Percentiles rank a stretch among this genome's conserved stretches.
These are phyloP conservation scores for Drosophila mimetica DNA, from an alignment of 2,888 invertebrate species.

Conservation along the genomic window DNA sequence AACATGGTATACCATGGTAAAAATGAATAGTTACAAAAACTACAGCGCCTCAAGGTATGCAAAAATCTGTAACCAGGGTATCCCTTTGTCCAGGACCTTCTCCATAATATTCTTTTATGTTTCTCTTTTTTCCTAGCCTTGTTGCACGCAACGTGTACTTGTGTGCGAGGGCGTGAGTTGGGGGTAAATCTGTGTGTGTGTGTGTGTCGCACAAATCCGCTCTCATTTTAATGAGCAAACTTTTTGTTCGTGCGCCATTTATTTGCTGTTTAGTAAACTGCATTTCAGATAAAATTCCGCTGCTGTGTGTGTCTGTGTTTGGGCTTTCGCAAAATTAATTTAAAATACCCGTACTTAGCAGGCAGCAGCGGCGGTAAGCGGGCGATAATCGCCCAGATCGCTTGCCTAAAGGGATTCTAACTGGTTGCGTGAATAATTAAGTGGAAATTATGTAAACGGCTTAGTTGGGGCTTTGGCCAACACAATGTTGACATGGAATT, in stretches of 20 bases:
- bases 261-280: conserved; percentile 62
- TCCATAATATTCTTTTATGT: background rate
- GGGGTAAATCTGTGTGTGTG: conserved; percentile 1
- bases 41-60: background rate
- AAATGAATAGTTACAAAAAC: background rate
- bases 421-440: conserved; percentile 35
- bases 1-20: too few species aligned
- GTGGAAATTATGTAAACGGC: conserved; percentile 42
- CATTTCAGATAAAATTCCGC: conserved; percentile 49
- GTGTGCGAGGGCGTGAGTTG: conserved; percentile 8
- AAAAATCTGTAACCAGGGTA: background rate
- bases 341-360: conserved; percentile 19
- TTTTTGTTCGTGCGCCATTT: conserved; percentile 62
- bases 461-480: conserved; percentile 35
- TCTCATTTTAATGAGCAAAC: conserved; percentile 75
- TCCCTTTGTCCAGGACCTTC: background rate
- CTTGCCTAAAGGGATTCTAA: conserved; percentile 31
- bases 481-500: conserved; percentile 28
- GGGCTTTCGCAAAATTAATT: conserved; percentile 50
- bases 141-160: conserved; percentile 25
- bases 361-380: conserved; percentile 2
- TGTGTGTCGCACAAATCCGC: conserved; percentile 37
- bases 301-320: background rate
- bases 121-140: conserved; percentile 18
- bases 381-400: conserved; percentile 39